These are phyloP conservation scores for Crotalus helleri DNA, from an alignment of 2,113 vertebrate species.

Conservation along the genomic window DNA sequence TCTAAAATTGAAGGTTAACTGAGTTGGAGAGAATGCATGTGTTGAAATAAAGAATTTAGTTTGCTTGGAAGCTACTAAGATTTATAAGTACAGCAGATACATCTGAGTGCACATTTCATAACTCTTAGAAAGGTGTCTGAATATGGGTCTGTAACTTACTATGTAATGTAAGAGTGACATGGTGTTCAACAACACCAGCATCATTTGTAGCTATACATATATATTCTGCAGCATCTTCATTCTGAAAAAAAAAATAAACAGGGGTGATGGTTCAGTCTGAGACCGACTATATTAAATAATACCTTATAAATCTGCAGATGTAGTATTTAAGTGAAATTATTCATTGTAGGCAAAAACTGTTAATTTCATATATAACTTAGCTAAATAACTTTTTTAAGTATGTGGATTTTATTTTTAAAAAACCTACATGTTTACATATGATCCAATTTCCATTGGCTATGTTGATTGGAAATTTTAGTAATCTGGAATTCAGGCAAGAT, in stretches of 20 bases:
- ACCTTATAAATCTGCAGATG: background rate
- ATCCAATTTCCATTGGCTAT: background rate
- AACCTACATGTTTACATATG: background rate
- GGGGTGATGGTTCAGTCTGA: background rate
- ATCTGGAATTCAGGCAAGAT: background rate
- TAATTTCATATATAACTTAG: background rate
- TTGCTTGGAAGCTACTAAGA: background rate
- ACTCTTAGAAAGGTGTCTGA: background rate
- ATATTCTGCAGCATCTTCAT: slow-evolving; percentile 92
- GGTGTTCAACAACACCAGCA: slow-evolving; percentile 85
- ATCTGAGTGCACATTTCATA: background rate
- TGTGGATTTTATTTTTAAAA: background rate
- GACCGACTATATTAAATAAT: background rate
- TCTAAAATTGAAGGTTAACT: background rate
- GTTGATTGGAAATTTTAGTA: background rate
- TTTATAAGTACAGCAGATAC: background rate
- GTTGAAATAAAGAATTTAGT: background rate
- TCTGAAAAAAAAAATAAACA: slow-evolving; percentile 64
- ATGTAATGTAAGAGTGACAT: slow-evolving; percentile 83
- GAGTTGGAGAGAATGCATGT: background rate
- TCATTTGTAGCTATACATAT: slow-evolving; percentile 93
- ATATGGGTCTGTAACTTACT: slow-evolving; percentile 73
- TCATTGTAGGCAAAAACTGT: background rate
- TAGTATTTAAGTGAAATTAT: background rate
- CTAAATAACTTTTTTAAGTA: background rate